These are phyloP conservation scores for Hyles lineata DNA, from an alignment of 2,888 invertebrate genomes.

Conservation along the genomic window DNA sequence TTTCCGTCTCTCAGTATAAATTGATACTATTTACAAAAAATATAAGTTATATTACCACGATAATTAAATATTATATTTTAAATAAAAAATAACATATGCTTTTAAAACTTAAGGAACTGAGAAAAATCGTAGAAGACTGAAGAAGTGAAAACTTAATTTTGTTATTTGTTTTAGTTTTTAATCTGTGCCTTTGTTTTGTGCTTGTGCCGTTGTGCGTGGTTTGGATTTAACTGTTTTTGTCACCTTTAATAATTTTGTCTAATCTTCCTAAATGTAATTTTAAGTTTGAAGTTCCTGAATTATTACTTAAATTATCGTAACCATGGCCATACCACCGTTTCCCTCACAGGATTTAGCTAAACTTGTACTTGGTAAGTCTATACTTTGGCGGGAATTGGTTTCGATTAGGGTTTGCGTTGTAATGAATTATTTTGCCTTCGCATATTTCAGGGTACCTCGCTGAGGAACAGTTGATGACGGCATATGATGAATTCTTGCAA, in stretches of 20 bases:
- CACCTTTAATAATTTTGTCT: not conserved
- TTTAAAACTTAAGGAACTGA: too few relatives aligned
- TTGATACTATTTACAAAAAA: too few relatives aligned
- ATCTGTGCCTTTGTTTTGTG: conserved; percentile 17
- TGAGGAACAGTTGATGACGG: conserved; percentile 80
- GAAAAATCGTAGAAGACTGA: too few relatives aligned
- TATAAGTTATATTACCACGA: too few relatives aligned
- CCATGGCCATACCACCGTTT: conserved; percentile 74
- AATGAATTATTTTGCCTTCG: conserved; percentile 37
- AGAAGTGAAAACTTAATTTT: not conserved
- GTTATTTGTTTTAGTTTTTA: not conserved
- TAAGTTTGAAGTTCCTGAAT: too few relatives aligned
- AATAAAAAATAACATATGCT: too few relatives aligned
- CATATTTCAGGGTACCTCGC: conserved; percentile 73
- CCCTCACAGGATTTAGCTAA: conserved; percentile 78
- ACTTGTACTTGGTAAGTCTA: conserved; percentile 73
- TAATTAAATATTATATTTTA: too few relatives aligned
- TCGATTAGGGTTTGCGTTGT: conserved; percentile 17
- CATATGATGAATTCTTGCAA: conserved; percentile 80
- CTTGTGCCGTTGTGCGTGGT: conserved; percentile 24
- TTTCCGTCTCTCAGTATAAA: too few relatives aligned
- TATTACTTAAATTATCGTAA: conserved; percentile 24
- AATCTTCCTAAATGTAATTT: not conserved
- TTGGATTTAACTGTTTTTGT: not conserved
- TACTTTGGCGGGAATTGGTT: conserved; percentile 73